phyloP scores from a whole-genome alignment of 23 tunicate genomes.

The Styela plicata region DNA sequence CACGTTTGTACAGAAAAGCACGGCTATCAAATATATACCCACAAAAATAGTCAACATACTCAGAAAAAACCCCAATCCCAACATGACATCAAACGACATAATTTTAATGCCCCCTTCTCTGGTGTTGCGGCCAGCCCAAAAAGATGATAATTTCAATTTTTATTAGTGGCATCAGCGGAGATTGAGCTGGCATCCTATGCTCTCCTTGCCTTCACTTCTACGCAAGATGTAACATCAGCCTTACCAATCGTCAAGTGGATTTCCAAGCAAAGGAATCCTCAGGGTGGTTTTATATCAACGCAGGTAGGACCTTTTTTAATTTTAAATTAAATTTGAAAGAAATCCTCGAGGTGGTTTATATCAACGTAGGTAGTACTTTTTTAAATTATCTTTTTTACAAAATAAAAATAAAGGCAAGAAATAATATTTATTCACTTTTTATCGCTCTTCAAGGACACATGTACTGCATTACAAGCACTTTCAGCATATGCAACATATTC shows the following conservation, averaged over 20 bases:
- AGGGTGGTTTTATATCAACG: slow-evolving; percentile 93
- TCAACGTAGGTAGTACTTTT: too few relatives aligned
- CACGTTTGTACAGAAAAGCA: too few relatives aligned
- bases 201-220: slow-evolving; percentile 62
- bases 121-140: too few relatives aligned
- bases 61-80: too few relatives aligned
- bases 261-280: slow-evolving; percentile 67
- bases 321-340: background rate
- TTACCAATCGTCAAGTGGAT: slow-evolving; percentile 92
- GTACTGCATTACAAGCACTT: slow-evolving; percentile 88
- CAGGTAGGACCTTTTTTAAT: slow-evolving; percentile 40
- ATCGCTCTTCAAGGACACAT: slow-evolving; percentile 76
- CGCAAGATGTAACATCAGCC: slow-evolving; percentile 43
- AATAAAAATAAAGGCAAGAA: background rate
- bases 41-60: too few relatives aligned
- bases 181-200: slow-evolving; percentile 96
- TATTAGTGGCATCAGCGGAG: slow-evolving; percentile 86
- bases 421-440: too few relatives aligned
- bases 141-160: too few relatives aligned
- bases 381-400: too few relatives aligned
- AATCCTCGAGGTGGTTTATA: background rate
- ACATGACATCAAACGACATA: too few relatives aligned
- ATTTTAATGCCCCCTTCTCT: too few relatives aligned
- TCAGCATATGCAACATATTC: slow-evolving; percentile 87
- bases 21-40: too few relatives aligned